Conservation (phyloP, 1,140 invertebrate species). For the Campoletis sonorensis region DNA sequence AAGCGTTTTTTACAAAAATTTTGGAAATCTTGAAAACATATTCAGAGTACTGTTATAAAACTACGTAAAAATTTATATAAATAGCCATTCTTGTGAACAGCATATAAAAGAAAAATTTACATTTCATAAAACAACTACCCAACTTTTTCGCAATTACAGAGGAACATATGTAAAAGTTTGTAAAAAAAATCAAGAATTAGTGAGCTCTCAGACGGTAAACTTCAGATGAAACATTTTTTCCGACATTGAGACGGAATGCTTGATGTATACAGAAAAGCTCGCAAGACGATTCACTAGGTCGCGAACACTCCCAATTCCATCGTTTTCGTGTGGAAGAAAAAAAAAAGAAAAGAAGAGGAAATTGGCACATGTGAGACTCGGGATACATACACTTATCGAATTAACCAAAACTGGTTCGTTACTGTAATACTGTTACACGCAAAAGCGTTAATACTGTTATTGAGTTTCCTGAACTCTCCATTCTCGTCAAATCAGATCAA, state of each 20-base stretch:
- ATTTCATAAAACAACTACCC: too few relatives aligned
- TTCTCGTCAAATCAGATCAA: constrained; percentile 19
- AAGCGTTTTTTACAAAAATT: too few relatives aligned
- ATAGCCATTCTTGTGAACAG: too few relatives aligned
- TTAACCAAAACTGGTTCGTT: constrained; percentile 11
- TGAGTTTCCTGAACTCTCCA: constrained; percentile 6
- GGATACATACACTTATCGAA: constrained; percentile 25
- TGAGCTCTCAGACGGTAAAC: too few relatives aligned
- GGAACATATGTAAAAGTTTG: too few relatives aligned
- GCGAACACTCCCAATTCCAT: constrained; percentile 29
- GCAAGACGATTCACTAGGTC: constrained; percentile 22
- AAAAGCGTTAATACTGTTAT: neutral
- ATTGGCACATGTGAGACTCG: constrained; percentile 2
- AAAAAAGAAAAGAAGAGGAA: constrained; percentile 8
- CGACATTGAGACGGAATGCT: neutral
- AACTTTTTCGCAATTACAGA: too few relatives aligned
- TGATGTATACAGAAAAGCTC: neutral
- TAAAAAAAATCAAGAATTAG: too few relatives aligned
- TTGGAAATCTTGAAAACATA: too few relatives aligned
- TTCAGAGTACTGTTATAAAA: too few relatives aligned
- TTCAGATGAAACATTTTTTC: too few relatives aligned
- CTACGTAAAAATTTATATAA: too few relatives aligned
- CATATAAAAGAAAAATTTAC: too few relatives aligned
- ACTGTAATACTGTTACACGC: neutral
- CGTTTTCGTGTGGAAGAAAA: neutral